phyloP scores from a whole-genome alignment of 2,113 vertebrate species.

The Struthidea cinerea region DNA sequence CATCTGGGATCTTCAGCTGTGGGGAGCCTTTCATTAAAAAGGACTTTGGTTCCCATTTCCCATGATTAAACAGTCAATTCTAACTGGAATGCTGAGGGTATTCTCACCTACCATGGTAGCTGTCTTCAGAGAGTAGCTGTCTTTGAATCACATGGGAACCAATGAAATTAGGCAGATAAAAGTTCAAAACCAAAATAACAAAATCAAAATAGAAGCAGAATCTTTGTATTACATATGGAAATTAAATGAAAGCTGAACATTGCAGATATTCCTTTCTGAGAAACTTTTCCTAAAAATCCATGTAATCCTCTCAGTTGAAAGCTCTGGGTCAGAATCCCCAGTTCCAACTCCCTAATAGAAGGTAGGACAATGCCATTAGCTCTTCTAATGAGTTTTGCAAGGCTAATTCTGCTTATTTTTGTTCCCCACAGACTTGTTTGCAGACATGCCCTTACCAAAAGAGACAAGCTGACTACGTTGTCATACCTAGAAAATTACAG shows the following conservation, averaged over 20 bases:
- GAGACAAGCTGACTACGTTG: not conserved
- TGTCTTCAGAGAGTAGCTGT: not conserved
- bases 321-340: not conserved
- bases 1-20: not conserved
- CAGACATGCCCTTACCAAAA: not conserved
- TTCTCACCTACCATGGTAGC: not conserved
- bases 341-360: not conserved
- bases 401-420: not conserved
- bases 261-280: not conserved
- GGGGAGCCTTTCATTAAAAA: not conserved
- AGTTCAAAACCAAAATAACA: not conserved
- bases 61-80: not conserved
- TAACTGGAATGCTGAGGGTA: not conserved
- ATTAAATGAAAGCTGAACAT: not conserved
- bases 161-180: not conserved
- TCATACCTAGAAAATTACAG: not conserved
- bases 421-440: not conserved
- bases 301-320: not conserved
- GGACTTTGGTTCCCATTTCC: not conserved
- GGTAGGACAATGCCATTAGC: not conserved
- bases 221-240: not conserved
- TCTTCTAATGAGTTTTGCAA: not conserved
- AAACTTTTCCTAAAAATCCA: not conserved
- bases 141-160: not conserved
- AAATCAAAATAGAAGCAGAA: not conserved